Base-by-base conservation (phyloP, 2,888 invertebrate genomes). In the Lacanobia oleracea region DNA sequence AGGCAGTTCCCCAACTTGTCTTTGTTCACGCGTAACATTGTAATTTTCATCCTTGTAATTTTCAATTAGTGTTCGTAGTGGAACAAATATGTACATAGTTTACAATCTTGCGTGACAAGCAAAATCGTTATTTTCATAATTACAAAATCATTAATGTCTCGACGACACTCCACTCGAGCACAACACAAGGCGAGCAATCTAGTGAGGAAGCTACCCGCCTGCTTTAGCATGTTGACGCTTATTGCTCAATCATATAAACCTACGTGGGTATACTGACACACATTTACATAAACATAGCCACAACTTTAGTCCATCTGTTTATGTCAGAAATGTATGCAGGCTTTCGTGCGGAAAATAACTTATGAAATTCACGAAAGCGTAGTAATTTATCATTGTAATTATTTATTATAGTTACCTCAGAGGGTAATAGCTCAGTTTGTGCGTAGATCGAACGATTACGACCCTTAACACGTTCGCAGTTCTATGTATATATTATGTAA, bases 91-190 rank as follows among this genome's bases (percentile, higher is more conserved):
- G 77, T 81, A 80, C 82, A 83, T 84, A 86, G 86, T 86, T 86
- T 70, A 79, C 69, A 77, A 81, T 82, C 72, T 75, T 73, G 72
- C 77, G 79, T 85, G 87, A 84, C 84, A 82, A 79, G 84, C 83
- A 72, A 81, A 86, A 86, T 83, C 72, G 77, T 74, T 81, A 83
- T 80, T 83, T 83, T 86, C 80, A 85, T 83, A 87, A 88, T 88
- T 86, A 87, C 80, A 86, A 88, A 86, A 84, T 86, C 84, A 83
- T 88, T 88, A 88, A 84, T 86, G 84, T 81, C 78, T 82, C 81
- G 83, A 72, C 81, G 81, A 79, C 78, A 86, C 83, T 86, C 71
- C 76, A 67, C 71, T 79, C 66, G 63, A 80, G 80, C 75, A 79
- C 79, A 76, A 85, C 82, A 86, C 82, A 56, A 63, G 77, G 78